Evolutionary conservation across 1,140 invertebrate genomes (phyloP).

Genomic region (Drosophila bocqueti): DNA sequence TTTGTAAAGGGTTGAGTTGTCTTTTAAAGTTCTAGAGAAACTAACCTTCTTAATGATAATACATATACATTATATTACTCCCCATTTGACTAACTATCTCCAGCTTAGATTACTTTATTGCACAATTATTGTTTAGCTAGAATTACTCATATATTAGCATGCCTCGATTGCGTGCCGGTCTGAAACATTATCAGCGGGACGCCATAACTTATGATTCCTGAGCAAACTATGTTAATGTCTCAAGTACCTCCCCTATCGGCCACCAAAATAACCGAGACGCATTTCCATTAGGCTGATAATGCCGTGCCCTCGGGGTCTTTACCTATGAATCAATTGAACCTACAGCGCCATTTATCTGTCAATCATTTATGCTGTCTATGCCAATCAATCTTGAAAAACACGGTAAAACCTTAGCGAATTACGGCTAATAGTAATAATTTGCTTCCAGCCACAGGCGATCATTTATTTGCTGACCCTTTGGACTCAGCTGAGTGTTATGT

Average conservation of each 20-base stretch:
- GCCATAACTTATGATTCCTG: constrained; percentile 23
- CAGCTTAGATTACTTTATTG: not conserved
- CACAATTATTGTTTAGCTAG: constrained; percentile 3
- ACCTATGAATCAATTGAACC: constrained; percentile 16
- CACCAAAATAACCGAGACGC: constrained; percentile 9
- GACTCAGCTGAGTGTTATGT: constrained; percentile 42
- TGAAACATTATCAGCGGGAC: constrained; percentile 32
- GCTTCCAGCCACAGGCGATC: not conserved
- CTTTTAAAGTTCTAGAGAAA: not conserved
- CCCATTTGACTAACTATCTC: too few species aligned
- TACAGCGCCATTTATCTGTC: constrained; percentile 20
- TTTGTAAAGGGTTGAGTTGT: not conserved
- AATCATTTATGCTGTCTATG: constrained; percentile 33
- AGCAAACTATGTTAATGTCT: constrained; percentile 38
- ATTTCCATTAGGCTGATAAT: constrained; percentile 35
- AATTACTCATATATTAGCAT: constrained; percentile 26
- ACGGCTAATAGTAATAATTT: constrained; percentile 22
- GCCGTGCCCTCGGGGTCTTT: constrained; percentile 20
- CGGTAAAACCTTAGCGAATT: not conserved
- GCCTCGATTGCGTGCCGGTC: constrained; percentile 21
- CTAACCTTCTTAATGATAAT: not conserved
- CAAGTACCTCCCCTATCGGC: constrained; percentile 26
- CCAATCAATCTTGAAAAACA: constrained; percentile 41
- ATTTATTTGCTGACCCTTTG: constrained; percentile 49
- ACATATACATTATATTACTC: not conserved